Percentiles rank a stretch among this genome's conserved stretches.
Conservation (phyloP, 2,113 vertebrate species). For the Cephalopterus ornatus region DNA sequence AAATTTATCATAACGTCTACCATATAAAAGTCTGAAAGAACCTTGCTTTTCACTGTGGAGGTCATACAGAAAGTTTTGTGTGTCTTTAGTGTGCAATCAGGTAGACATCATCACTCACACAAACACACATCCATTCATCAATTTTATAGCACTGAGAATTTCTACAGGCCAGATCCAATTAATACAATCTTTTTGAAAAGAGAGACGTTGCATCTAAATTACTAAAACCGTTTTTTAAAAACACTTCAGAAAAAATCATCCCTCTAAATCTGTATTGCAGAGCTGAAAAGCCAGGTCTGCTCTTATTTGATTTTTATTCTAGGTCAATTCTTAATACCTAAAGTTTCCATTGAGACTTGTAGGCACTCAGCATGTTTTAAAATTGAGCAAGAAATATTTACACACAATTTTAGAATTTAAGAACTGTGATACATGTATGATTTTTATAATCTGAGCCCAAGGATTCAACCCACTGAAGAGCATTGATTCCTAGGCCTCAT, state of each 20-base stretch:
- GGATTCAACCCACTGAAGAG: background rate
- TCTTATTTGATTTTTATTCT: background rate
- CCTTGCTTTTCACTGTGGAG: background rate
- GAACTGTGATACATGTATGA: background rate
- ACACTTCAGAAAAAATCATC: background rate
- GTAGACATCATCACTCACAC: background rate
- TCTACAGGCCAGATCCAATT: background rate
- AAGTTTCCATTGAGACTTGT: background rate
- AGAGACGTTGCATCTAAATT: background rate
- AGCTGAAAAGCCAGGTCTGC: background rate
- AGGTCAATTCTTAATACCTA: background rate
- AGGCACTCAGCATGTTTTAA: background rate
- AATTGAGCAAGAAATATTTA: background rate
- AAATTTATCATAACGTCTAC: background rate
- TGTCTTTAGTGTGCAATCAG: background rate
- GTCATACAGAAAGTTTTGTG: background rate
- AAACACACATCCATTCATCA: background rate
- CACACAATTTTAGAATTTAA: background rate
- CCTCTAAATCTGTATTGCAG: background rate
- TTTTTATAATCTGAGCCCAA: background rate
- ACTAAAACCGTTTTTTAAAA: background rate
- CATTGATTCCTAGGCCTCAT: accelerated
- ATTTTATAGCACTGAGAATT: background rate
- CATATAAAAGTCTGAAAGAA: background rate
- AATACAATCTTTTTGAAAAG: background rate